Evolutionary conservation across 2,797 vertebrate genomes (phyloP).

Genomic region (Caiman crocodilus): DNA sequence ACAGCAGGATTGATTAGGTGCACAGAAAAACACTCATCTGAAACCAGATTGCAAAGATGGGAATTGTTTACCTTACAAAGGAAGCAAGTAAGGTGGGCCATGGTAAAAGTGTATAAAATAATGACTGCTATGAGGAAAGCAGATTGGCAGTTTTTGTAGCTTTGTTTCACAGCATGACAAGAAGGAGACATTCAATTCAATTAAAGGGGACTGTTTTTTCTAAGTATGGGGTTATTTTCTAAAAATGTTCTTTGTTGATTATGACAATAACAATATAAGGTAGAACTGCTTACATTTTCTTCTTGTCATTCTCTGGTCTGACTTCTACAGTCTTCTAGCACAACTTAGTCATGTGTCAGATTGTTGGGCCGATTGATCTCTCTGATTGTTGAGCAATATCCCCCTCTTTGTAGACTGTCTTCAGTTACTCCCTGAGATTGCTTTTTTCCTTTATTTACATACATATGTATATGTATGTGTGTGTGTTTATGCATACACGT

Average conservation of each 20-base stretch:
- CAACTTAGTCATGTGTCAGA: no score
- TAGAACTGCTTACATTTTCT: not conserved
- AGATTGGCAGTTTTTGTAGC: not conserved
- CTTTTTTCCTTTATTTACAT: no score
- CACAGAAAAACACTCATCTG: not conserved
- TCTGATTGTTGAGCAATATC: no score
- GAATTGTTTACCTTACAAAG: not conserved
- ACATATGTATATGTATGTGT: no score
- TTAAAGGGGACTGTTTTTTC: not conserved
- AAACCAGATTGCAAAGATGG: not conserved
- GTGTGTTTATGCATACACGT: not conserved
- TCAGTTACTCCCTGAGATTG: no score
- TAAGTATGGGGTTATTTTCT: not conserved
- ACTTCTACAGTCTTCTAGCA: no score
- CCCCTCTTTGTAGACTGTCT: no score
- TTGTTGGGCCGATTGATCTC: no score
- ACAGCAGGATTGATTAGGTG: not conserved
- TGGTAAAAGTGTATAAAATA: not conserved
- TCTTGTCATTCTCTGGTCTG: no score
- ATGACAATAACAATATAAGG: not conserved
- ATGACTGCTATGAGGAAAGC: not conserved
- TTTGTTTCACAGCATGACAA: not conserved
- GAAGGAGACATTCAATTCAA: not conserved
- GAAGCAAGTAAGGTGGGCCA: not conserved
- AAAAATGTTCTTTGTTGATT: not conserved